These are phyloP conservation scores for Drosophila conformis DNA, from an alignment of 2,888 invertebrate genomes.

Conservation along the genomic window DNA sequence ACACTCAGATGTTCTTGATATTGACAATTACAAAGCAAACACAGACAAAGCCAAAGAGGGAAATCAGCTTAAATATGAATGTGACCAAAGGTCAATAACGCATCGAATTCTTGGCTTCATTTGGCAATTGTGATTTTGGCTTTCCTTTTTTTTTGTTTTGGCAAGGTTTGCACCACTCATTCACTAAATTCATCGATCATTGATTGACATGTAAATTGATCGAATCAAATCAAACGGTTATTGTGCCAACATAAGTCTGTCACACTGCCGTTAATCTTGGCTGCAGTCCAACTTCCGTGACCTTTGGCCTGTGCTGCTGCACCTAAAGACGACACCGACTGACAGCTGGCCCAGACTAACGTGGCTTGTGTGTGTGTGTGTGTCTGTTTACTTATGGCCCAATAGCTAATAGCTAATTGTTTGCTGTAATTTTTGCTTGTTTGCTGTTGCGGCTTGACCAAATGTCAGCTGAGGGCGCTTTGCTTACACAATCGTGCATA, in stretches of 20 bases:
- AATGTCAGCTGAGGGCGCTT: slow-evolving; percentile 39
- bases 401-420: slow-evolving; percentile 60
- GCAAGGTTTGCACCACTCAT: slow-evolving; percentile 35
- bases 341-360: slow-evolving; percentile 9
- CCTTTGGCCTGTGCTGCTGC: slow-evolving; percentile 55
- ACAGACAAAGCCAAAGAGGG: slow-evolving; percentile 1
- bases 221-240: slow-evolving; percentile 64
- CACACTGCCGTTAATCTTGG: slow-evolving; percentile 58
- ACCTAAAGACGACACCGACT: slow-evolving; percentile 1
- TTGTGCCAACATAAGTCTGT: slow-evolving; percentile 56
- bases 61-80: slow-evolving; percentile 4
- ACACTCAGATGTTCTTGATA: slow-evolving; percentile 60
- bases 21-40: slow-evolving; percentile 52
- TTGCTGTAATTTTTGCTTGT: not conserved
- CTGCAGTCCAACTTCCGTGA: slow-evolving; percentile 65
- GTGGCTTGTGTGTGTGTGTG: slow-evolving; percentile 1
- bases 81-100: slow-evolving; percentile 55
- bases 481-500: slow-evolving; percentile 32
- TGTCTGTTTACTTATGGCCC: slow-evolving; percentile 38
- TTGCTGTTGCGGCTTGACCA: slow-evolving; percentile 29
- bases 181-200: slow-evolving; percentile 15
- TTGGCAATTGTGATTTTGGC: slow-evolving; percentile 25
- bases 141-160: slow-evolving; percentile 2
- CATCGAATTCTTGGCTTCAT: slow-evolving; percentile 42
- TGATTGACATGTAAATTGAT: slow-evolving; percentile 53